Conservation (phyloP, 2,113 vertebrate genomes). For the Phocoena sinus region DNA sequence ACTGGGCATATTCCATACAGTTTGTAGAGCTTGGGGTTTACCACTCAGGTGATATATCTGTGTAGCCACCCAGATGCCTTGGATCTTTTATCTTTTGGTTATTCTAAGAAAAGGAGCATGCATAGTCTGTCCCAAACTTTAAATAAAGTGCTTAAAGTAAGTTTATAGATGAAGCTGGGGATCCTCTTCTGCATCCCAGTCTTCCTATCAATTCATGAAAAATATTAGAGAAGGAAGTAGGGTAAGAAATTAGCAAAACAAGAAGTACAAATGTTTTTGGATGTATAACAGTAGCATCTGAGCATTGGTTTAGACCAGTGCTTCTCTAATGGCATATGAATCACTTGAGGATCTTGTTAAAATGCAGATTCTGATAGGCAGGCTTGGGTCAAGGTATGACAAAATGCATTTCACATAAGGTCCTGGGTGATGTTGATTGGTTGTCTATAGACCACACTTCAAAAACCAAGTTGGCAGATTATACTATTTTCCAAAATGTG, state of each 20-base stretch:
- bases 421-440: rapidly evolving
- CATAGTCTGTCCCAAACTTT: not conserved
- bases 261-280: not conserved
- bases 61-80: not conserved
- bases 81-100: not conserved
- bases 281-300: not conserved
- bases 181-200: not conserved
- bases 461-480: not conserved
- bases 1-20: not conserved
- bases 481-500: not conserved
- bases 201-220: not conserved
- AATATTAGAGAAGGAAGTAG: not conserved
- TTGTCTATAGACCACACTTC: not conserved
- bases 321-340: not conserved
- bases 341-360: not conserved
- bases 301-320: not conserved
- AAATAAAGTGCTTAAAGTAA: not conserved
- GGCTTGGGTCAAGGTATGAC: not conserved
- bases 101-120: not conserved
- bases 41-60: not conserved
- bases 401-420: not conserved
- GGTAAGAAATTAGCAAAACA: not conserved
- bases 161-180: not conserved
- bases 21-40: not conserved
- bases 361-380: not conserved